Evolutionary conservation across 2,797 vertebrate species (phyloP).

Genomic region (Halcyon smyrnensis): DNA sequence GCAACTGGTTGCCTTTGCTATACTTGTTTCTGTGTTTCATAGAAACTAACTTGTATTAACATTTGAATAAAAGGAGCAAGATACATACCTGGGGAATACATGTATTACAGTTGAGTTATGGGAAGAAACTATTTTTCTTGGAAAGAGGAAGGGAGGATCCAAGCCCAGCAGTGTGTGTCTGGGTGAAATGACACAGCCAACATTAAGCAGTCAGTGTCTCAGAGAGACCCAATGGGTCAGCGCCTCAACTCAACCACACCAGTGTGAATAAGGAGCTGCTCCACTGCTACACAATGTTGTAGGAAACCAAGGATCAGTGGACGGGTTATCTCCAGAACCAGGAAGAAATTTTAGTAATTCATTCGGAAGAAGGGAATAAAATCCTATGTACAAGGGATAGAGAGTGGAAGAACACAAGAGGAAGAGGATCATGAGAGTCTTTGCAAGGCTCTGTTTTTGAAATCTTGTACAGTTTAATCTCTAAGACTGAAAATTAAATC

Average conservation of each 20-base stretch:
- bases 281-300: rapidly evolving
- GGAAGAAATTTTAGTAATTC: neutral
- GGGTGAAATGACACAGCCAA: neutral
- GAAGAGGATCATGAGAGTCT: neutral
- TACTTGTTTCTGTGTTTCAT: neutral
- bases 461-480: neutral
- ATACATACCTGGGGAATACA: neutral
- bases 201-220: neutral
- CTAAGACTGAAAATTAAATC: neutral
- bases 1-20: neutral
- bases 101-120: rapidly evolving
- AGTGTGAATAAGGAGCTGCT: neutral
- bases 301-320: neutral
- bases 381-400: neutral
- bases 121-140: neutral
- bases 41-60: neutral
- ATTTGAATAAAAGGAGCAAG: neutral
- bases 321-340: neutral
- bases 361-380: neutral
- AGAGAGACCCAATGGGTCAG: neutral
- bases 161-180: rapidly evolving
- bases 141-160: neutral
- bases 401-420: neutral
- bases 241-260: neutral
- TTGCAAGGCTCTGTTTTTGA: neutral